Evolutionary conservation across 2,113 vertebrate species (phyloP), one percentile per base, ranked within the genome.

Genomic region (Pygathrix nemaeus): DNA sequence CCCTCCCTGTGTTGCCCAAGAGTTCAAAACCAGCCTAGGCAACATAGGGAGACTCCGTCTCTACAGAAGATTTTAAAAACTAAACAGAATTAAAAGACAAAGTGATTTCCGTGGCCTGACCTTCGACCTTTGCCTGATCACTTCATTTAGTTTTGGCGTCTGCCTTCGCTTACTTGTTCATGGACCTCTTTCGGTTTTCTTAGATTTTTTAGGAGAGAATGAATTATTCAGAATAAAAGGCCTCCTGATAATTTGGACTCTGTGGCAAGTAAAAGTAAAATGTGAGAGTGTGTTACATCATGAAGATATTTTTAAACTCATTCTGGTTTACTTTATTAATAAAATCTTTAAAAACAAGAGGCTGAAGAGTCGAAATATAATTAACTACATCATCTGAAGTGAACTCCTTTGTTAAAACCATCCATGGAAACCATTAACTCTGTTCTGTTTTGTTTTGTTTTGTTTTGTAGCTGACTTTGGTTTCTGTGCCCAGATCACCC

Each of bases 401-500:
- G 30, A 93, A 88, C 10, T 57, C 30, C 68, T 64, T 38, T 38
- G 23, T 64, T 59, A 52, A 94, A 94, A 64, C 5, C 4, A 21
- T 90, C 57, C n/a, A 8, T 82, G 30, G 55, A 38, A 73, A 52
- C 59, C 21, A 43, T 70, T 98, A 96, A 98, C 80, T 92, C 50
- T 80, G 12, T 68, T 97, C 89, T 43, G 43, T 75, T 76, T 98
- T 92, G 18, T 98, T 76, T 78, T 72, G 64, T 75, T 76, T 98
- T 96, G 0, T 76, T 97, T 97, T 96, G 45, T 98, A 99, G 99
- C 99, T 27, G 99, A 99, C 98, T 99, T 99, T 97, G 99, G 99
- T 94, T 99, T 99, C 98, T 99, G 99, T 93, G 99, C 99, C 92
- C 99, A 99, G 99, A 99, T 99, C 98, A 99, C 99, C 93, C 99